phyloP scores from a whole-genome alignment of 2,113 vertebrate species.

The Tupaia chinensis region DNA sequence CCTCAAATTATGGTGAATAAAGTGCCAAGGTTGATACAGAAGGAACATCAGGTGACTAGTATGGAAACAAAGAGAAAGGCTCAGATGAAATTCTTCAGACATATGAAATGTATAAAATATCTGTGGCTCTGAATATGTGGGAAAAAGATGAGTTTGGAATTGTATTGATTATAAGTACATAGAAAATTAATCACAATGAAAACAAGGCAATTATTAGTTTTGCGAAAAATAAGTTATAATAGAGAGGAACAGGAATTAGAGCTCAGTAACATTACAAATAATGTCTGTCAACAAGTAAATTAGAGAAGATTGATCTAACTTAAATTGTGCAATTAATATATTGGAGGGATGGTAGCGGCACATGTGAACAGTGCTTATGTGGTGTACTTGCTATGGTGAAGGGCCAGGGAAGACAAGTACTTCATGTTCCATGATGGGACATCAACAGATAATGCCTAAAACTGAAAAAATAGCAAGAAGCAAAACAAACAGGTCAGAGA shows the following conservation, averaged over 20 bases:
- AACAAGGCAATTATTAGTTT: neutral
- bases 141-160: neutral
- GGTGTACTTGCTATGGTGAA: neutral
- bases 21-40: neutral
- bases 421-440: neutral
- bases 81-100: neutral
- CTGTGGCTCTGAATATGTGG: neutral
- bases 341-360: neutral
- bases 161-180: neutral
- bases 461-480: slow-evolving; percentile 7
- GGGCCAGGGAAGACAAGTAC: neutral
- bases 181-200: neutral
- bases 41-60: neutral
- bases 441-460: neutral
- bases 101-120: neutral
- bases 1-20: neutral
- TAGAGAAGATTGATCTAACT: neutral
- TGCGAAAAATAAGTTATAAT: neutral
- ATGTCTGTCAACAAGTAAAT: slow-evolving; percentile 33
- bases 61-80: neutral
- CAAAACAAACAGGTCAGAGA: neutral
- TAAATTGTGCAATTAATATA: neutral
- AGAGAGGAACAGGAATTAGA: slow-evolving; percentile 9
- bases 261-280: slow-evolving; percentile 23
- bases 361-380: neutral